These are phyloP conservation scores for Thalassoma bifasciatum DNA, from an alignment of 2,113 vertebrate species.

Conservation along the genomic window DNA sequence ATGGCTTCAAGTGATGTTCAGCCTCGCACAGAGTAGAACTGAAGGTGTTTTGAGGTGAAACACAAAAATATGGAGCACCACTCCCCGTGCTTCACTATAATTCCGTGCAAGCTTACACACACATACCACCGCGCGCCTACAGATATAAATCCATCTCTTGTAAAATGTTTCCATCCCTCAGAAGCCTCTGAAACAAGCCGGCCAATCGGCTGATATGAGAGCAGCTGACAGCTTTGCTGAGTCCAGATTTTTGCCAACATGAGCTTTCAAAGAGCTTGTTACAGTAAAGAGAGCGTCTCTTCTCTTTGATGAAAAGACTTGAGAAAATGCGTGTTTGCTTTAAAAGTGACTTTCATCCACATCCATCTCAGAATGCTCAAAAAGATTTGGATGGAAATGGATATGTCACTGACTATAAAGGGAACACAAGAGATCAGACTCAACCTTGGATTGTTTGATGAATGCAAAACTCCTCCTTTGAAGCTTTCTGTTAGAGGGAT, in stretches of 20 bases:
- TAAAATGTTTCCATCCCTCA: slow-evolving; percentile 26
- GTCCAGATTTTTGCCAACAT: slow-evolving; percentile 50
- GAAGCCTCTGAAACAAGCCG: slow-evolving; percentile 49
- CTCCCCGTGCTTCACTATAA: background rate
- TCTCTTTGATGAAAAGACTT: slow-evolving; percentile 46
- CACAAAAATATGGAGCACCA: slow-evolving; percentile 1
- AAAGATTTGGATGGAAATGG: slow-evolving; percentile 6
- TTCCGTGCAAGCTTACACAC: background rate
- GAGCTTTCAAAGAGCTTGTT: slow-evolving; percentile 57
- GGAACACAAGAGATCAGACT: slow-evolving; percentile 14
- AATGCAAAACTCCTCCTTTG: background rate
- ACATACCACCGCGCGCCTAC: background rate
- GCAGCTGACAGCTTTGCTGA: slow-evolving; percentile 68
- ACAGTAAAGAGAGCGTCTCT: slow-evolving; percentile 20
- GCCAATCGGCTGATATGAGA: slow-evolving; percentile 37
- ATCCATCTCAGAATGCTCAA: slow-evolving; percentile 3
- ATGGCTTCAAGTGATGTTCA: slow-evolving; percentile 36
- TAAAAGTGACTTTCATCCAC: slow-evolving; percentile 34
- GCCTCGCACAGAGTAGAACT: background rate
- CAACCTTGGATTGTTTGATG: slow-evolving; percentile 20
- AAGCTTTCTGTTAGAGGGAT: background rate
- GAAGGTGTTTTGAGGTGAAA: slow-evolving; percentile 26
- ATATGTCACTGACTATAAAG: slow-evolving; percentile 12
- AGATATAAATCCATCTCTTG: slow-evolving; percentile 14
- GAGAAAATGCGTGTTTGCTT: slow-evolving; percentile 51